Percentiles rank a stretch among this genome's conserved stretches.
phyloP scores from a whole-genome alignment of 2,113 vertebrate species.

The Sapajus apella region DNA sequence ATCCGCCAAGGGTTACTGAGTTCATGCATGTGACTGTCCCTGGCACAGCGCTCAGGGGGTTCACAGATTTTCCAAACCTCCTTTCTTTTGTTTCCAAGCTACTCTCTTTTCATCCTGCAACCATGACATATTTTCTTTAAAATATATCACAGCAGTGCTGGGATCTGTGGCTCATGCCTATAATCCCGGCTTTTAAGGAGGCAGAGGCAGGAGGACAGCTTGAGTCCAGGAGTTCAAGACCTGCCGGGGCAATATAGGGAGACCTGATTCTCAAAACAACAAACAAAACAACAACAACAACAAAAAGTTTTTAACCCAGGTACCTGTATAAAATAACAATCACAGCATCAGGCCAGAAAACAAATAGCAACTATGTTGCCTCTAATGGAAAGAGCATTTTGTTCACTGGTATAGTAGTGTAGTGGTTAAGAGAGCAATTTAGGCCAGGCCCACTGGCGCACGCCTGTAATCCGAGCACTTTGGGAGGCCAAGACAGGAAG shows the following conservation, averaged over 20 bases:
- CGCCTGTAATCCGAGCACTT: too few relatives aligned
- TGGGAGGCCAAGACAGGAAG: too few relatives aligned
- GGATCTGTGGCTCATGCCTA: too few relatives aligned
- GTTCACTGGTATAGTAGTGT: not conserved
- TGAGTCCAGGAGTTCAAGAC: too few relatives aligned
- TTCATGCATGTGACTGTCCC: not conserved
- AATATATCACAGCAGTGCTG: not conserved
- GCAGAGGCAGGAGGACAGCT: too few relatives aligned
- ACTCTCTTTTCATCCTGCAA: not conserved
- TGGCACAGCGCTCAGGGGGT: not conserved
- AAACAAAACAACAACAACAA: too few relatives aligned
- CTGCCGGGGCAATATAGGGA: too few relatives aligned
- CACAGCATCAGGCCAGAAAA: conserved; percentile 34
- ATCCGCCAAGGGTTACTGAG: not conserved
- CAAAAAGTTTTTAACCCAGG: too few relatives aligned
- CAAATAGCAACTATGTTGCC: not conserved
- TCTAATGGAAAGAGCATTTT: not conserved
- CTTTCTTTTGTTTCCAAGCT: not conserved
- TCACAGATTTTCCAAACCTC: not conserved
- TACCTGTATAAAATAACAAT: not conserved
- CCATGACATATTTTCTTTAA: not conserved
- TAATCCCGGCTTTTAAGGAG: too few relatives aligned
- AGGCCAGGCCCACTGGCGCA: too few relatives aligned
- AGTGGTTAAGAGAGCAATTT: not conserved
- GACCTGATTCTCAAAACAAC: too few relatives aligned